These are phyloP conservation scores for Xiphorhynchus elegans DNA, from an alignment of 2,113 vertebrate species.

Conservation along the genomic window DNA sequence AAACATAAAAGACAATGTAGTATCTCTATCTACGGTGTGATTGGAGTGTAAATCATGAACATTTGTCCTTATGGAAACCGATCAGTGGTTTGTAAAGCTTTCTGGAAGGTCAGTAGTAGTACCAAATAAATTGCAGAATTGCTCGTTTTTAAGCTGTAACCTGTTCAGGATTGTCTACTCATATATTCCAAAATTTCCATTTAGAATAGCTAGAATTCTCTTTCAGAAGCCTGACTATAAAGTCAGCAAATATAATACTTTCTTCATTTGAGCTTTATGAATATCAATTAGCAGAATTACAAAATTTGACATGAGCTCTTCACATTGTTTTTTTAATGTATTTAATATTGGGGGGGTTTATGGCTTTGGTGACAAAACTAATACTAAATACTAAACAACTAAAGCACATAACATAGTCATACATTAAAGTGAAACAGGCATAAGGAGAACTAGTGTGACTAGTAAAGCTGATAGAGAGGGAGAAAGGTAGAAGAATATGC, in stretches of 20 bases:
- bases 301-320: background rate
- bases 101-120: background rate
- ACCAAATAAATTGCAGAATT: background rate
- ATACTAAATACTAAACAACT: background rate
- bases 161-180: background rate
- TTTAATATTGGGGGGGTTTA: background rate
- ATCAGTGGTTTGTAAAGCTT: background rate
- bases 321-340: background rate
- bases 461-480: background rate
- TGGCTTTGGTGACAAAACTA: background rate
- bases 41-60: background rate
- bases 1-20: background rate
- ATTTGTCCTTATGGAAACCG: background rate
- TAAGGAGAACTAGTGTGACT: background rate
- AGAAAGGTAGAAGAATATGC: background rate
- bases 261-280: background rate
- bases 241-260: background rate
- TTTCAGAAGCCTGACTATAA: background rate
- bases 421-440: background rate
- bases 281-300: background rate
- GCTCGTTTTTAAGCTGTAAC: background rate
- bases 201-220: background rate
- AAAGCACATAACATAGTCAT: background rate
- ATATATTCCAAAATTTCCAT: background rate
- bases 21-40: background rate